Evolutionary conservation across 2,888 invertebrate genomes (phyloP), one percentile per base, ranked within the genome.

Genomic region (Diaphora mendica): DNA sequence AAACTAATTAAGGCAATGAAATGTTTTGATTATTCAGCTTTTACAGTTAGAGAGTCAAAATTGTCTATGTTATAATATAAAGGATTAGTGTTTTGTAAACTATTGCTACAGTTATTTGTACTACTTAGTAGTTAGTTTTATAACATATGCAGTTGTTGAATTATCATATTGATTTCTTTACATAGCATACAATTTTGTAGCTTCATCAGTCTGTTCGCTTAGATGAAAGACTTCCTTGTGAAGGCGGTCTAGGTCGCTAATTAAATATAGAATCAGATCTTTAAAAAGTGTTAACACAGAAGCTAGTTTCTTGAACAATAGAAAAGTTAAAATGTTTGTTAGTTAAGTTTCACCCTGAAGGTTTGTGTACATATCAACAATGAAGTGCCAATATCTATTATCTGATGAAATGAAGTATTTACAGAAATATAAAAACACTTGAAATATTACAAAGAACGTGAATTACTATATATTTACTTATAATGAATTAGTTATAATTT

Each of bases 11-110:
- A 48, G 11, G 20, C 42, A 66, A 26, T 44, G 20, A 68, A 17
- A 13, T 75, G 55, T 82, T 72, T 75, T 76, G 33, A 48, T 48
- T 55, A 26, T 72, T 71, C 48, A 69, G 64, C 68, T 68, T 67
- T 30, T 55, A 65, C 71, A 71, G 74, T 75, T 68, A 72, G 68
- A 81, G 73, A 77, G 73, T 73, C 73, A 69, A 59, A 70, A 65
- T 76, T 83, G 79, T 81, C 74, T 81, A 59, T 68, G 77, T 77
- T 75, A 65, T 67, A 71, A 75, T 75, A 65, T 67, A 71, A 75
- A 65, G 71, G 33, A 75, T 76, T 65, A 66, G 66, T 86, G 83
- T 85, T 85, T 85, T 83, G 80, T 85, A 85, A 85, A 85, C 85
- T 81, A 74, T 65, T 48, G 72, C 51, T 72, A 26, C 67, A 76